Evolutionary conservation across 2,113 vertebrate genomes (phyloP).

Genomic region (Opisthocomus hoazin): DNA sequence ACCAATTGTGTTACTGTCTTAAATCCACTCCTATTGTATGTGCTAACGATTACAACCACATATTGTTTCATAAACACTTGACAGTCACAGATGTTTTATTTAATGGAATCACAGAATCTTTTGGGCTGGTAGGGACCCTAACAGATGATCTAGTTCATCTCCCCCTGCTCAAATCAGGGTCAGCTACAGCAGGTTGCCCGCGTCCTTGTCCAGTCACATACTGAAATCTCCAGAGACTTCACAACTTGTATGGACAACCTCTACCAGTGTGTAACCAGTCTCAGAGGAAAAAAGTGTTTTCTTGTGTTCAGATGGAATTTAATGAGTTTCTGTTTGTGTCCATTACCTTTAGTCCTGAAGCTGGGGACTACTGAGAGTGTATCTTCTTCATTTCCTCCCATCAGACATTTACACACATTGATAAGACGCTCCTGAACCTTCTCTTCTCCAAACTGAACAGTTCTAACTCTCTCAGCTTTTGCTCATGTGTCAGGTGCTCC

Average conservation of each 20-base stretch:
- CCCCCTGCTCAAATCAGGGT: neutral
- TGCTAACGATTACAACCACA: neutral
- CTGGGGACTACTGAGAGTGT: neutral
- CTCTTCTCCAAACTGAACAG: neutral
- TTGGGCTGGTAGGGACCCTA: neutral
- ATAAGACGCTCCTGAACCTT: neutral
- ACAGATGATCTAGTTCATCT: neutral
- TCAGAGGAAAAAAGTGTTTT: neutral
- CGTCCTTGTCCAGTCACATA: neutral
- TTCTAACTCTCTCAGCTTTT: neutral
- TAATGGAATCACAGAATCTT: neutral
- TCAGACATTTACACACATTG: neutral
- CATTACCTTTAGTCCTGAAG: neutral
- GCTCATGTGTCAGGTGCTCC: neutral
- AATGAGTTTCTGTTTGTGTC: neutral
- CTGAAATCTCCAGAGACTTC: neutral
- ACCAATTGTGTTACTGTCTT: neutral
- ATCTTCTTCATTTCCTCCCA: neutral
- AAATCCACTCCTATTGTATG: neutral
- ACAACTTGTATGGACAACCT: neutral
- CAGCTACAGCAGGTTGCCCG: neutral
- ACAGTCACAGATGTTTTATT: neutral
- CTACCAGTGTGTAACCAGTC: neutral
- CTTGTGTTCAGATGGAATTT: neutral
- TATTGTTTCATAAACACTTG: neutral